Evolutionary conservation across 2,797 vertebrate genomes (phyloP), one percentile per base, ranked within the genome.

Genomic region (Tapera naevia): DNA sequence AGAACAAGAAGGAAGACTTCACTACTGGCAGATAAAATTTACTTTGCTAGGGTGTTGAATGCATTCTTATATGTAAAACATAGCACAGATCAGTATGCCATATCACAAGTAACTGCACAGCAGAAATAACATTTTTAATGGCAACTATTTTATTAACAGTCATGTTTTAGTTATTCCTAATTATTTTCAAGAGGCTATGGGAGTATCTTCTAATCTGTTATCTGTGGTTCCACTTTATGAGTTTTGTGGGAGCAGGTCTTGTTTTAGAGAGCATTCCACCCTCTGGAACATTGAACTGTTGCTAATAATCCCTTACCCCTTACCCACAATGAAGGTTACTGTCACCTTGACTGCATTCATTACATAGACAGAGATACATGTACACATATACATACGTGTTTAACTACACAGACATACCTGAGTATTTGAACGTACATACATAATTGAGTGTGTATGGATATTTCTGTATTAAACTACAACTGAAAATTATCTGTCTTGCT

Each of bases 81-180:
- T 32, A 1, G 19, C 67, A 25, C 16, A 54, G 51, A 69, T 62
- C 2, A 2, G 10, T 43, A 3, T 56, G 57, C 15, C 23, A 30
- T 81, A 91, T 51, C 76, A 64, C 51, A 56, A 11, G 27, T 58
- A 89, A 54, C 53, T 53, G 28, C 39, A 25, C 24, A 11, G 30
- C 45, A 91, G 32, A 76, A 95, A 88, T 78, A 65, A 54, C 57
- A 58, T 91, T 92, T 89, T 86, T 93, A 85, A 92, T 41, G 17
- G n/a, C 33, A 93, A 37, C 33, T 70, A 43, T 19, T 78, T 30
- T 62, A 69, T 39, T 85, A 80, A 86, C 1, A 0, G 0, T 75
- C 62, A 43, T 41, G 51, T 86, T 79, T 88, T 80, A 79, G 33
- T 56, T 78, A 50, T 61, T 83, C 66, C 56, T 25, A 62, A 73